These are phyloP conservation scores for Dipodomys stephensi DNA, from an alignment of 2,113 vertebrate genomes.

Conservation along the genomic window DNA sequence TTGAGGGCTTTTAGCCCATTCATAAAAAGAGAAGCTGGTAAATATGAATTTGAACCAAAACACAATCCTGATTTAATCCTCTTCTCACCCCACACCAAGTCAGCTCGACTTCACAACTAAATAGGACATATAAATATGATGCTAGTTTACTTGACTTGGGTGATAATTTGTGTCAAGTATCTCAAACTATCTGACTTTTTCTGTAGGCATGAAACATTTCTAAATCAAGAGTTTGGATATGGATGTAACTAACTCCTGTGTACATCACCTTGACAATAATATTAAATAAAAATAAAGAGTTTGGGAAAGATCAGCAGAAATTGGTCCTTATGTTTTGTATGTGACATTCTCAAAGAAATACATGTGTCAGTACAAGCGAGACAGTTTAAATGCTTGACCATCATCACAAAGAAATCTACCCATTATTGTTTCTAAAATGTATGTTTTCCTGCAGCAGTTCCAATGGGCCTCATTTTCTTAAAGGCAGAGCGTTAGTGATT, in stretches of 20 bases:
- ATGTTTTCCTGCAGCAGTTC: rapidly evolving
- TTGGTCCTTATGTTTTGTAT: neutral
- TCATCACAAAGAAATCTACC: neutral
- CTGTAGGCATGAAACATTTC: neutral
- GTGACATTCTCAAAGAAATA: neutral
- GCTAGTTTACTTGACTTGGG: neutral
- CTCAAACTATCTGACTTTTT: neutral
- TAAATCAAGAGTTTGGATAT: neutral
- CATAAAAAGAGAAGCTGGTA: neutral
- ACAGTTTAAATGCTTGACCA: neutral
- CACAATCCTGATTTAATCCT: neutral
- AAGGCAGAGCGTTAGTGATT: neutral
- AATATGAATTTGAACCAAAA: neutral
- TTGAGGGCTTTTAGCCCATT: neutral
- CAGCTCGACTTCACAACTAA: neutral
- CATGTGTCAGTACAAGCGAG: neutral
- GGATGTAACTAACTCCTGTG: too few relatives aligned
- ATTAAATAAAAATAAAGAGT: neutral
- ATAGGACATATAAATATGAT: neutral
- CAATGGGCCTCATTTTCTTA: neutral
- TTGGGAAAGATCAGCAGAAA: neutral
- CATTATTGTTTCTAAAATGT: neutral
- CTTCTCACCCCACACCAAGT: neutral
- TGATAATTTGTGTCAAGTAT: neutral
- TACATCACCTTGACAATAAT: too few relatives aligned